A percentile compares a stretch with the other conserved stretches of the same genome.
These are phyloP conservation scores for Danionella dracula DNA, from an alignment of 2,797 vertebrate genomes.

Conservation along the genomic window DNA sequence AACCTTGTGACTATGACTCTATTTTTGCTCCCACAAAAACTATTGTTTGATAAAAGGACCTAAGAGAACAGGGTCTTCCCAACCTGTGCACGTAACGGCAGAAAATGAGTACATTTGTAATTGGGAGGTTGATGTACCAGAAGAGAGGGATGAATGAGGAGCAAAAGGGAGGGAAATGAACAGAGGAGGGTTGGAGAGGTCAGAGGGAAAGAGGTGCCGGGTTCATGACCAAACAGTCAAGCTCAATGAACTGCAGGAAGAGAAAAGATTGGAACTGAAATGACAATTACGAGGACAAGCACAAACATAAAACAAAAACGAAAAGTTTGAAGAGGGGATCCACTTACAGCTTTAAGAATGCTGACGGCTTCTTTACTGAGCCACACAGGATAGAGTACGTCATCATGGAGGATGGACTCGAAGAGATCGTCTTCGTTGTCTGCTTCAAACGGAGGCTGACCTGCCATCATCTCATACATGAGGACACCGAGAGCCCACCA, in stretches of 20 bases:
- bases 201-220: slow-evolving; percentile 17
- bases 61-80: too few relatives aligned
- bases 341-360: slow-evolving; percentile 87
- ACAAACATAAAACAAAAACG: background rate
- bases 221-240: background rate
- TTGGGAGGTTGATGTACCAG: background rate
- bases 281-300: background rate
- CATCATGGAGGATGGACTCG: slow-evolving; percentile 94
- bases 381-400: slow-evolving; percentile 97
- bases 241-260: slow-evolving; percentile 11
- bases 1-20: too few relatives aligned
- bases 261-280: slow-evolving; percentile 7
- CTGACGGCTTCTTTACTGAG: slow-evolving; percentile 97
- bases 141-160: slow-evolving; percentile 19
- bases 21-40: too few relatives aligned
- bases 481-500: slow-evolving; percentile 97
- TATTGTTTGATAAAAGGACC: too few relatives aligned
- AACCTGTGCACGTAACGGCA: background rate
- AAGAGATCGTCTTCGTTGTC: slow-evolving; percentile 97
- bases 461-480: slow-evolving; percentile 99
- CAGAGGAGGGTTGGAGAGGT: slow-evolving; percentile 18
- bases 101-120: background rate
- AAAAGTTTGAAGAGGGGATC: background rate
- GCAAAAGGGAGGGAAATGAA: slow-evolving; percentile 30
- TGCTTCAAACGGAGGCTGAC: slow-evolving; percentile 93